Evolutionary conservation across 2,888 invertebrate species (phyloP).

Genomic region (Megalurothrips usitatus): DNA sequence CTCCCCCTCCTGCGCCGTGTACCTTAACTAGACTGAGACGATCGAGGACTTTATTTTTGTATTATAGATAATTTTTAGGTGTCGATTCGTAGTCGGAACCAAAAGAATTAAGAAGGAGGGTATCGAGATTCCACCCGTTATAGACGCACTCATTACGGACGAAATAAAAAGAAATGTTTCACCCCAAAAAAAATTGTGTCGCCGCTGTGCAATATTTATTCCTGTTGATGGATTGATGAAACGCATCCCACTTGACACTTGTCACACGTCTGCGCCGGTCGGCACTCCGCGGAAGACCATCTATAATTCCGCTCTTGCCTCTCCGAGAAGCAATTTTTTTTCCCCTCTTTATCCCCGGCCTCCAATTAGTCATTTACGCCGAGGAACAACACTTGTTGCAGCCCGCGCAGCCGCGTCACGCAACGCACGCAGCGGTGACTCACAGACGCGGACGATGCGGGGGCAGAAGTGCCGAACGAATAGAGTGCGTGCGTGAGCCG

Average conservation of each 20-base stretch:
- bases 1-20: background rate
- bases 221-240: too few species aligned
- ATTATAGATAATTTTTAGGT: background rate
- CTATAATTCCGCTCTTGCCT: too few species aligned
- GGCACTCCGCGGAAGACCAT: too few species aligned
- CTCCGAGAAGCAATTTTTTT: too few species aligned
- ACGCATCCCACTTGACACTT: too few species aligned
- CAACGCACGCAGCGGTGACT: background rate
- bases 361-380: too few species aligned
- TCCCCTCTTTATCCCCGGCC: too few species aligned
- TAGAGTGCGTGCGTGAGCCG: background rate
- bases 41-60: background rate
- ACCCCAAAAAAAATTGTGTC: too few species aligned
- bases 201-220: too few species aligned
- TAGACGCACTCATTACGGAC: slow-evolving; percentile 7
- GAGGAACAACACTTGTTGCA: too few species aligned
- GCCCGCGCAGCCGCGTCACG: background rate
- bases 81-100: background rate
- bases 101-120: background rate
- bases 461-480: background rate
- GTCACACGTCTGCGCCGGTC: too few species aligned
- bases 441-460: background rate
- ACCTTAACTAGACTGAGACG: background rate
- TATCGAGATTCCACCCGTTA: background rate
- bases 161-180: background rate